phyloP scores from a whole-genome alignment of 2,888 invertebrate species.

The Sphinx pinastri region DNA sequence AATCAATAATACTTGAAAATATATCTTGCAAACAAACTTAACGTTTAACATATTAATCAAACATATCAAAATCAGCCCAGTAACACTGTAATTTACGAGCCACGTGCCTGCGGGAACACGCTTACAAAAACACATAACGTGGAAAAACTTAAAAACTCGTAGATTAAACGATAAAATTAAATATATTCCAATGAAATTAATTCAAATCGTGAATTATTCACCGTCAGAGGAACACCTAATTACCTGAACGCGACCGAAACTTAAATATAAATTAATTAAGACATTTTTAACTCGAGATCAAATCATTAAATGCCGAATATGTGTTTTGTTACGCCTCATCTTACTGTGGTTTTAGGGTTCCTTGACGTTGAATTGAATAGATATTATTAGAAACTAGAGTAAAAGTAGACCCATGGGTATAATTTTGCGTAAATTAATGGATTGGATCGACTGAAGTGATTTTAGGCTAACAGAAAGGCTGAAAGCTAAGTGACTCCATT shows the following conservation, averaged over 20 bases:
- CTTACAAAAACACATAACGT: not conserved
- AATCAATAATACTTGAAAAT: too few relatives aligned
- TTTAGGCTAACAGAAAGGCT: too few relatives aligned
- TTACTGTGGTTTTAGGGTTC: conserved; percentile 24
- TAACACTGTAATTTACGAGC: not conserved
- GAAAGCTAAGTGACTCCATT: too few relatives aligned
- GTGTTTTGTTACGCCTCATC: conserved; percentile 38
- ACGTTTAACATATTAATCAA: not conserved
- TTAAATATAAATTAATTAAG: conserved; percentile 42
- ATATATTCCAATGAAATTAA: conserved; percentile 26
- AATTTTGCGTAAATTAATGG: too few relatives aligned
- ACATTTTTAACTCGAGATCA: conserved; percentile 33
- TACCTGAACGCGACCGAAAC: conserved; percentile 15
- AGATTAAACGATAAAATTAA: conserved; percentile 12
- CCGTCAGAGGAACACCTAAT: conserved; percentile 21
- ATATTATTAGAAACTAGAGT: too few relatives aligned
- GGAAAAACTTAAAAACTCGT: conserved; percentile 12
- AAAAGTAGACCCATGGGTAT: too few relatives aligned
- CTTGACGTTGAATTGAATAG: not conserved
- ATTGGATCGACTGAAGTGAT: too few relatives aligned
- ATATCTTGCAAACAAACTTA: not conserved
- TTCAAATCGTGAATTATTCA: conserved; percentile 26
- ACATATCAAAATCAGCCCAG: not conserved
- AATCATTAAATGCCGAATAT: conserved; percentile 36
- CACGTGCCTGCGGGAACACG: not conserved